Evolutionary conservation across 1,140 invertebrate genomes (phyloP).

Genomic region (Diorhabda elongata): DNA sequence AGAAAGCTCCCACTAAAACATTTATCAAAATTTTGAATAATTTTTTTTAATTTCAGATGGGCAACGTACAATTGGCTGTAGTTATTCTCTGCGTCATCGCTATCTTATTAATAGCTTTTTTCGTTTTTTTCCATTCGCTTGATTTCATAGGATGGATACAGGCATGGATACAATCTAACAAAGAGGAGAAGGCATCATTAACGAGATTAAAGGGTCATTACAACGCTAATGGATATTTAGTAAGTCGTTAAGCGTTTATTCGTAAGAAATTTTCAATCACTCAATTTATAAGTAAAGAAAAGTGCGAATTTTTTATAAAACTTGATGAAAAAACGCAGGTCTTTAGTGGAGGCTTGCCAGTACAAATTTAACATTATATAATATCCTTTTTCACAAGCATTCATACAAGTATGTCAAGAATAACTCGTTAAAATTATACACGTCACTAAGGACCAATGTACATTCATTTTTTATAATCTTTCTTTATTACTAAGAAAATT

Average conservation of each 20-base stretch:
- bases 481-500: no score
- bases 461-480: no score
- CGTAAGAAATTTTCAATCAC: no score
- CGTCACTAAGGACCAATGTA: no score
- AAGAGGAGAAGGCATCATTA: constrained; percentile 59
- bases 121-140: constrained; percentile 52
- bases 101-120: constrained; percentile 44
- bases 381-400: no score
- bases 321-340: no score
- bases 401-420: no score
- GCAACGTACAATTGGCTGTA: constrained; percentile 44
- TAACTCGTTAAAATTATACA: no score
- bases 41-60: constrained; percentile 40
- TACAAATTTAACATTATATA: no score
- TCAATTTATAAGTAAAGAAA: no score
- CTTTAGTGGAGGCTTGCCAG: no score
- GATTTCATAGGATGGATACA: constrained; percentile 51
- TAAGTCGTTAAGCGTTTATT: constrained; percentile 40
- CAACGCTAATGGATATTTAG: constrained; percentile 62
- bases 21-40: neutral
- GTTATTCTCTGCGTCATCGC: constrained; percentile 44
- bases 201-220: constrained; percentile 55
- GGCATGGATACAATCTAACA: constrained; percentile 56
- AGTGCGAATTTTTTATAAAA: no score
- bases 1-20: neutral